Evolutionary conservation across 1,140 invertebrate genomes (phyloP), one percentile per base, ranked within the genome.

Genomic region (Pemphigus obesinymphae): DNA sequence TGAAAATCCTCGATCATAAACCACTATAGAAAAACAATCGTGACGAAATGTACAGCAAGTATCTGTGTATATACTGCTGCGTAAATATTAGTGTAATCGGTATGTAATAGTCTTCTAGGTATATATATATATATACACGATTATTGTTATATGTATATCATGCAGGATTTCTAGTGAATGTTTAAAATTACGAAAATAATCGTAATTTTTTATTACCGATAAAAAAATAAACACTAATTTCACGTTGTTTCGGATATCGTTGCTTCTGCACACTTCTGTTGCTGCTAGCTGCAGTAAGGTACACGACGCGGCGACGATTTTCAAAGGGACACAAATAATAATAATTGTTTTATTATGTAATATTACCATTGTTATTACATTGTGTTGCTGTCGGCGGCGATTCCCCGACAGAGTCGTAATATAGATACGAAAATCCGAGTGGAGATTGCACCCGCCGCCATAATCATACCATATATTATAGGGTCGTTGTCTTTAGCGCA

Each of bases 121-220:
- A n/a, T n/a, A n/a, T n/a, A n/a, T n/a, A n/a, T n/a, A n/a, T n/a
- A n/a, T n/a, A n/a, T n/a, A 1, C n/a, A 15, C n/a, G 4, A n/a
- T 40, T 6, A 8, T 68, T 31, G 10, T 31, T 37, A 34, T 68
- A 20, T 40, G 17, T 29, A 72, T 23, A n/a, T n/a, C n/a, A n/a
- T n/a, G n/a, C n/a, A n/a, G n/a, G 40, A 26, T 48, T 29, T 45
- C 70, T 10, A 29, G 43, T 23, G 8, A 31, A 72, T 10, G 43
- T 29, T 48, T 31, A 8, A 31, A 72, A 72, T 72, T 45, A 73
- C 43, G 15, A 50, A 48, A 73, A 50, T 6, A 5, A 50, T 50
- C 70, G 70, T 73, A 50, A 48, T 73, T 48, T 73, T 73, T 73
- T 73, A 73, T 29, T 8, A 8, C 45, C 26, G 8, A 50, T 73